Conservation (phyloP, 64 coral and sea anemone genomes). For the Pocillopora verrucosa region DNA sequence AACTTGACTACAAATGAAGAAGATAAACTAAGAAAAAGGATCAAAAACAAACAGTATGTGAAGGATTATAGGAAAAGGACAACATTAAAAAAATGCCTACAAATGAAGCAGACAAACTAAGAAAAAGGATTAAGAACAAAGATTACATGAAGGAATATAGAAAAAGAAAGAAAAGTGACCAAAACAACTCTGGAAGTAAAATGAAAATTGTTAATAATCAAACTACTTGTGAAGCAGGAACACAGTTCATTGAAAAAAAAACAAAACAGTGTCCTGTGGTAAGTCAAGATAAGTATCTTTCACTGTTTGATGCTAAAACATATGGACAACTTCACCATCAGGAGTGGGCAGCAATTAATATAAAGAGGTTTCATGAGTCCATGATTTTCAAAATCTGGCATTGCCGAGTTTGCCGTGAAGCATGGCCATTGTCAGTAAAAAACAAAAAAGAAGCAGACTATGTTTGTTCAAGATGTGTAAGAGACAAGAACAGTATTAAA, state of each 20-base stretch:
- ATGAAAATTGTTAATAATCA: slow-evolving; percentile 16
- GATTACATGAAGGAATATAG: slow-evolving; percentile 22
- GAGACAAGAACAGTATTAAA: slow-evolving; percentile 45
- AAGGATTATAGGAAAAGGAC: not conserved
- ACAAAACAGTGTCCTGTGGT: not conserved
- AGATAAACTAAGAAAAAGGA: too few relatives aligned
- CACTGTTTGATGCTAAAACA: slow-evolving; percentile 23
- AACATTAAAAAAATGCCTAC: not conserved
- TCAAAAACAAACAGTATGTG: slow-evolving; percentile 44
- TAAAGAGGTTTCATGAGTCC: slow-evolving; percentile 58
- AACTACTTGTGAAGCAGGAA: not conserved
- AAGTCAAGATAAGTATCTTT: slow-evolving; percentile 24
- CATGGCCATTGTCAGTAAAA: slow-evolving; percentile 49
- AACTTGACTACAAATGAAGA: too few relatives aligned
- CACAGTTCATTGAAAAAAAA: not conserved
- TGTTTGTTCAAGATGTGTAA: slow-evolving; percentile 58
- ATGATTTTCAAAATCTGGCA: slow-evolving; percentile 42
- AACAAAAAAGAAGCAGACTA: slow-evolving; percentile 10
- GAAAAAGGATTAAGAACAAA: slow-evolving; percentile 11
- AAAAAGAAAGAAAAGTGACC: not conserved
- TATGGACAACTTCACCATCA: slow-evolving; percentile 48
- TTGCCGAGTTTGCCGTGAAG: slow-evolving; percentile 39
- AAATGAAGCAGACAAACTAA: slow-evolving; percentile 7
- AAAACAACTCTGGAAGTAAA: too few relatives aligned
- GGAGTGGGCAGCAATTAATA: slow-evolving; percentile 52